A percentile compares a stretch with the other conserved stretches of the same genome.
Conservation (phyloP, 2,797 vertebrate species). For the Ctenopoma kingsleyae region DNA sequence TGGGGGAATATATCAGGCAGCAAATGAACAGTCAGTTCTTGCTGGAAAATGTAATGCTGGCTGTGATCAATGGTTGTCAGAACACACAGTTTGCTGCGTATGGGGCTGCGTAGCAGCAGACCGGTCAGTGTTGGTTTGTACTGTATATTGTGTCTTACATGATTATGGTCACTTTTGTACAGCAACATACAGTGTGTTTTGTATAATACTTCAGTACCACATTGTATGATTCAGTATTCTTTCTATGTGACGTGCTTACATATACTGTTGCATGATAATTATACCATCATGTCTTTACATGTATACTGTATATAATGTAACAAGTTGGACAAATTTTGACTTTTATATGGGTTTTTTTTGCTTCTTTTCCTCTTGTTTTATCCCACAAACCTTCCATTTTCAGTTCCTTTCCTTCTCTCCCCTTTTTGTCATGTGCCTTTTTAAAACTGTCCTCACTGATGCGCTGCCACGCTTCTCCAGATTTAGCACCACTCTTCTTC, state of each 20-base stretch:
- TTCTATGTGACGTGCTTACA: background rate
- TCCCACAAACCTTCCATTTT: background rate
- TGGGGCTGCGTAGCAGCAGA: too few species aligned
- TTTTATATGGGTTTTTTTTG: background rate
- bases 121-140: too few species aligned
- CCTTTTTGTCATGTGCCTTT: slow-evolving; percentile 9
- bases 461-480: slow-evolving; percentile 21
- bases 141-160: too few species aligned
- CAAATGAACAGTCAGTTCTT: too few species aligned
- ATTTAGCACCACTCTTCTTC: slow-evolving; percentile 41
- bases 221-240: background rate
- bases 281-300: too few species aligned
- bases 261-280: too few species aligned
- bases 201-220: background rate
- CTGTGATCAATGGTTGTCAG: too few species aligned
- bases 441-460: slow-evolving; percentile 18
- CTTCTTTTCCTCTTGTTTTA: background rate
- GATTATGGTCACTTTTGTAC: too few species aligned
- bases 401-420: background rate
- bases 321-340: background rate
- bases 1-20: too few species aligned
- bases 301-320: too few species aligned
- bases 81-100: too few species aligned
- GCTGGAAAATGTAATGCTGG: too few species aligned
- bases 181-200: background rate